A percentile compares a stretch with the other conserved stretches of the same genome.
Conservation (phyloP, 2,888 invertebrate species). For the Eledone cirrhosa region DNA sequence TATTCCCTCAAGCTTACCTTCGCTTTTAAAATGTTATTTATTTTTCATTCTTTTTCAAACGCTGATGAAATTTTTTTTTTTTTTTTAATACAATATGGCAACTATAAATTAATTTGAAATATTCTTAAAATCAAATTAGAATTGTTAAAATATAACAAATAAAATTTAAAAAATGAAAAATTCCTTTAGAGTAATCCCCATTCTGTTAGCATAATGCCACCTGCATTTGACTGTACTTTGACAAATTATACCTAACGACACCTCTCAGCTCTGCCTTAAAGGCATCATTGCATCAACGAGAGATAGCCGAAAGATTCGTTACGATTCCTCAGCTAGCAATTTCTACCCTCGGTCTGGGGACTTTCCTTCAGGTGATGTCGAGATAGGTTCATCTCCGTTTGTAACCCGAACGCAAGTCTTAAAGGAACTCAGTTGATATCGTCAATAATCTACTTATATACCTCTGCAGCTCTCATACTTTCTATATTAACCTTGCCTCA, state of each 20-base stretch:
- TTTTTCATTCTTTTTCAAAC: background rate
- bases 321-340: background rate
- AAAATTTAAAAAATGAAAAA: background rate
- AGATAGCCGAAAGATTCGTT: background rate
- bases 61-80: too few species aligned
- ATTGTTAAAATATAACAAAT: too few species aligned
- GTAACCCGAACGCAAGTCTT: conserved; percentile 17
- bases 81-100: background rate
- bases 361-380: background rate
- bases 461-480: background rate
- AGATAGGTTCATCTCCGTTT: background rate
- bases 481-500: background rate
- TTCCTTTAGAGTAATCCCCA: conserved; percentile 15
- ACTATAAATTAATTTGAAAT: background rate
- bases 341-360: conserved; percentile 11
- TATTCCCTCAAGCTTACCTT: too few species aligned
- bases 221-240: background rate
- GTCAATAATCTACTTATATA: background rate
- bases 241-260: background rate
- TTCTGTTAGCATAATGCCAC: background rate
- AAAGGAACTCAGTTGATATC: background rate
- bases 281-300: background rate
- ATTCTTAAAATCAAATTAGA: too few species aligned
- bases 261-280: background rate
- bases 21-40: background rate